Evolutionary conservation across 2,797 vertebrate genomes (phyloP).

Genomic region (Melanotaenia nigrans): DNA sequence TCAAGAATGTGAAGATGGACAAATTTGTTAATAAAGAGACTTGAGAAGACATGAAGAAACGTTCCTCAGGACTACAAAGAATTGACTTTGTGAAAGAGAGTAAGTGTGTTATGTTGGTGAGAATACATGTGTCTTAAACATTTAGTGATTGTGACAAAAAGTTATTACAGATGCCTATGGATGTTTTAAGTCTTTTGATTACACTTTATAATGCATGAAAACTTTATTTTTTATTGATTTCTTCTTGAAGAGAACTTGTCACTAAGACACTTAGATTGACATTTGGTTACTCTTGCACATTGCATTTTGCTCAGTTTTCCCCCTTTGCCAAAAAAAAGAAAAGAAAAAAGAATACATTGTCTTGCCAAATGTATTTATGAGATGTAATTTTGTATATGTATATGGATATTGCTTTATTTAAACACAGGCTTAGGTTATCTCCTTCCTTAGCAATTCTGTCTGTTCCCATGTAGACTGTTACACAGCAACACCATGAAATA

Average conservation of each 20-base stretch:
- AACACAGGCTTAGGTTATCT: conserved; percentile 67
- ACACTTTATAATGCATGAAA: conserved; percentile 80
- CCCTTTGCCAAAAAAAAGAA: conserved; percentile 72
- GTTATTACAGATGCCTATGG: conserved; percentile 79
- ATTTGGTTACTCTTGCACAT: conserved; percentile 72
- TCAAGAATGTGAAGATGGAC: conserved; percentile 78
- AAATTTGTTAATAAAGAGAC: conserved; percentile 53
- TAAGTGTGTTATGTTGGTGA: conserved; percentile 72
- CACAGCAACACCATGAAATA: conserved; percentile 54
- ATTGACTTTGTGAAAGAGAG: conserved; percentile 74
- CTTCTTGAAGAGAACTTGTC: conserved; percentile 65
- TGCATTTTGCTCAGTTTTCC: conserved; percentile 68
- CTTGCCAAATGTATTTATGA: conserved; percentile 84
- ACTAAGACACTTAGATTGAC: conserved; percentile 69
- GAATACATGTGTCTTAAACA: conserved; percentile 81
- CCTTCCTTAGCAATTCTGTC: conserved; percentile 49
- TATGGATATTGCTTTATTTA: conserved; percentile 77
- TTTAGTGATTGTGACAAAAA: conserved; percentile 80
- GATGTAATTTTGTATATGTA: conserved; percentile 80
- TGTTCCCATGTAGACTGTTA: conserved; percentile 71
- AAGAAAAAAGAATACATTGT: conserved; percentile 56
- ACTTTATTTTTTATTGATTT: conserved; percentile 55
- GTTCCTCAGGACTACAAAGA: conserved; percentile 79
- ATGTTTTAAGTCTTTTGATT: conserved; percentile 80
- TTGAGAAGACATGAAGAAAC: conserved; percentile 64